Percentiles rank a stretch among this genome's conserved stretches.
Evolutionary conservation across 2,888 invertebrate species (phyloP).

Genomic region (Caenorhabditis becei): DNA sequence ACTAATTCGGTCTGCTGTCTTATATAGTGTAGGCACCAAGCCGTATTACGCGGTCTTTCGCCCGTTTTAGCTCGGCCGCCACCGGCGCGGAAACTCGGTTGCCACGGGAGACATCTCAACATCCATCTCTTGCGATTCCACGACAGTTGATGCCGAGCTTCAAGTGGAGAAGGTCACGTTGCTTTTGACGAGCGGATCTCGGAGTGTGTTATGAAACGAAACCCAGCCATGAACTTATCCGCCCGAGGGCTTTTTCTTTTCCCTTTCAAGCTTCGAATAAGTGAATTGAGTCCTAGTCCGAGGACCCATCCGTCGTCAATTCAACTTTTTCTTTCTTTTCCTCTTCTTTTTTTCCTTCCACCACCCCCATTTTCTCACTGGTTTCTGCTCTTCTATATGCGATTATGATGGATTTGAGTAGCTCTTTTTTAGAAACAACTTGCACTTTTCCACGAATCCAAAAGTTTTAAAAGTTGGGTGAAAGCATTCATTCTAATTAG

Average conservation of each 20-base stretch:
- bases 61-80: slow-evolving; percentile 9
- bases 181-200: slow-evolving; percentile 5
- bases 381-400: slow-evolving; percentile 3
- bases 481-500: too few relatives aligned
- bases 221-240: slow-evolving; percentile 47
- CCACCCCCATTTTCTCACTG: slow-evolving; percentile 3
- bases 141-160: not conserved
- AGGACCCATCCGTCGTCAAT: slow-evolving; percentile 29
- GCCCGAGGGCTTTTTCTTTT: slow-evolving; percentile 26
- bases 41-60: slow-evolving; percentile 14
- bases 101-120: slow-evolving; percentile 28
- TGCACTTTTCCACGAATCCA: too few relatives aligned
- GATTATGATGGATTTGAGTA: too few relatives aligned
- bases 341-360: slow-evolving; percentile 13
- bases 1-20: slow-evolving; percentile 34
- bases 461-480: too few relatives aligned
- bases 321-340: slow-evolving; percentile 29
- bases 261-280: slow-evolving; percentile 42
- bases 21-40: slow-evolving; percentile 15
- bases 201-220: slow-evolving; percentile 25
- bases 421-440: too few relatives aligned
- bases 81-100: slow-evolving; percentile 26
- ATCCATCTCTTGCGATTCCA: slow-evolving; percentile 11
- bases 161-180: slow-evolving; percentile 1
- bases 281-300: slow-evolving; percentile 36